Percentiles rank a stretch among this genome's conserved stretches.
These are phyloP conservation scores for Glaucidium brasilianum DNA, from an alignment of 2,113 vertebrate genomes.

Conservation along the genomic window DNA sequence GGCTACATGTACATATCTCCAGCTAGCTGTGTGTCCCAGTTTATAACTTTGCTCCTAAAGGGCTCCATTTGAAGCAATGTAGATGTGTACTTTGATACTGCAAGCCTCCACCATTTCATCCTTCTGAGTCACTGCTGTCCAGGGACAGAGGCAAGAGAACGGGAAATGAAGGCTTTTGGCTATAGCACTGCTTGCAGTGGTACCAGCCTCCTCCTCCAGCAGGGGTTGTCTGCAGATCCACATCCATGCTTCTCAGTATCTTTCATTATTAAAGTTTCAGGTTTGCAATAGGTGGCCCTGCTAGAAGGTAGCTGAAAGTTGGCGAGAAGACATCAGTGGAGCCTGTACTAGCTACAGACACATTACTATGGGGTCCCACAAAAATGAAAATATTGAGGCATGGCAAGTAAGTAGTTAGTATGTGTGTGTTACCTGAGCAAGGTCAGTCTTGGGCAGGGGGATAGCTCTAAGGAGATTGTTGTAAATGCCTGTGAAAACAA, in stretches of 20 bases:
- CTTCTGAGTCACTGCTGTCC: neutral
- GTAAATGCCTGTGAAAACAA: no score
- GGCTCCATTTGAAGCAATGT: rapidly evolving
- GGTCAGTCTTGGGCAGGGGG: neutral
- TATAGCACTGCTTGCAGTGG: rapidly evolving
- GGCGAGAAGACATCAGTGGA: neutral
- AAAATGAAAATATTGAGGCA: rapidly evolving
- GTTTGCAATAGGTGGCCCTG: neutral
- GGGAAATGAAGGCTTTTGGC: neutral
- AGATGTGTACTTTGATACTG: no score
- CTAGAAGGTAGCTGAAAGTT: neutral
- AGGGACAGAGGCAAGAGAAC: neutral
- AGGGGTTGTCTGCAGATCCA: neutral
- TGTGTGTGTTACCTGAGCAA: neutral
- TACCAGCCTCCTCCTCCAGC: neutral
- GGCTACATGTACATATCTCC: neutral
- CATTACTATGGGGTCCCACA: neutral
- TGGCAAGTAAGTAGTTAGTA: no score
- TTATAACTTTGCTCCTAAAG: neutral
- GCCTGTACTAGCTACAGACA: neutral
- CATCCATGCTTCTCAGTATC: neutral
- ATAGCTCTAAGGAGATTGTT: neutral
- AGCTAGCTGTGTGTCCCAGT: neutral
- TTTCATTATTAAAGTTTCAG: neutral
- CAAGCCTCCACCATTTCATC: neutral